Evolutionary conservation across 2,888 invertebrate species (phyloP).

Genomic region (Uloborus plumipes): DNA sequence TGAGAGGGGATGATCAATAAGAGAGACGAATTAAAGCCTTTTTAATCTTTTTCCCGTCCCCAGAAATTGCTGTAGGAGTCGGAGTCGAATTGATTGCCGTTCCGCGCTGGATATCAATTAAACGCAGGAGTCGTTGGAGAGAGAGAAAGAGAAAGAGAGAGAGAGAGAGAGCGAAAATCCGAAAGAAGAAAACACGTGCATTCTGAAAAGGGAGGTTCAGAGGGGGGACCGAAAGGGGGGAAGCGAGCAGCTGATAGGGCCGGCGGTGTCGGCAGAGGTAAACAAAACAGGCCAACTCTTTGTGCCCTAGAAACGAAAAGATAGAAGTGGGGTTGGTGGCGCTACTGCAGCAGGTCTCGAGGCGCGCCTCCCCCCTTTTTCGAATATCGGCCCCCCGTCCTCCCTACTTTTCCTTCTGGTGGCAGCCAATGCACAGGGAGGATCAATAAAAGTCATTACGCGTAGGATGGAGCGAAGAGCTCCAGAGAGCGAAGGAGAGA

Average conservation of each 20-base stretch:
- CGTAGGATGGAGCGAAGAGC: slow-evolving; percentile 53
- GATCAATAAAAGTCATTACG: slow-evolving; percentile 66
- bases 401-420: slow-evolving; percentile 37
- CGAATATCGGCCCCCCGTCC: not conserved
- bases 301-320: slow-evolving; percentile 63
- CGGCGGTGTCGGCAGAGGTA: slow-evolving; percentile 62
- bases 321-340: slow-evolving; percentile 50
- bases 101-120: slow-evolving; percentile 63
- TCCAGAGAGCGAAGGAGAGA: slow-evolving; percentile 25
- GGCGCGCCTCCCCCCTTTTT: slow-evolving; percentile 32
- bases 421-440: slow-evolving; percentile 61
- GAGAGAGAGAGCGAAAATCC: slow-evolving; percentile 43
- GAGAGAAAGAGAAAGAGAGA: slow-evolving; percentile 28
- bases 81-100: slow-evolving; percentile 62
- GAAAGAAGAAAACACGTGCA: slow-evolving; percentile 64
- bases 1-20: slow-evolving; percentile 51
- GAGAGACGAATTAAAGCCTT: slow-evolving; percentile 62
- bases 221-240: slow-evolving; percentile 19
- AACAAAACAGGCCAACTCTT: slow-evolving; percentile 66
- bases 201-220: slow-evolving; percentile 59
- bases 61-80: slow-evolving; percentile 57
- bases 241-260: slow-evolving; percentile 51
- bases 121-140: slow-evolving; percentile 35
- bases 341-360: slow-evolving; percentile 56
- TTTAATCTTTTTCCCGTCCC: slow-evolving; percentile 51